Base-by-base conservation (phyloP, 2,113 vertebrate genomes). In the Carassius gibelio region DNA sequence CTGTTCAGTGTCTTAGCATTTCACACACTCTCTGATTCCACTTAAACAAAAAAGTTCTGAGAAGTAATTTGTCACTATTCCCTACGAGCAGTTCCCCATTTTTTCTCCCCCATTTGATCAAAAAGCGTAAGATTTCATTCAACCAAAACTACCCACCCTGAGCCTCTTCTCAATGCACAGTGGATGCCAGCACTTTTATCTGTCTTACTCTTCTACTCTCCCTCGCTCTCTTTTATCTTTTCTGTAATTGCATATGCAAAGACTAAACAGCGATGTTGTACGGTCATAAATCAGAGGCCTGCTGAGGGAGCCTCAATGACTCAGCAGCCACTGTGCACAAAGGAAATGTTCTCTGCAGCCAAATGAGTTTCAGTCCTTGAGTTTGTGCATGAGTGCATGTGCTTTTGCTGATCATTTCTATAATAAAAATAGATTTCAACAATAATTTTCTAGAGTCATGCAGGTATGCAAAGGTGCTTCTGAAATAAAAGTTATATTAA, bases 161-260 rank as follows among this genome's bases (percentile, higher is more conserved):
- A 61, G 34, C 34, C 6, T 36, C 36, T 80, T 64, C 71, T 74
- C 38, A 74, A 45, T 38, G n/a, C 10, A 38, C 10, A 13, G 3
- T 42, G 7, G 34, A 61, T 62, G 57, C 77, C 77, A 79, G 38
- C 57, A 62, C 11, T 45, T 74, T 45, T 45, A 38, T 72, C 89
- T 90, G 87, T 89, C 82, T 84, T 72, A 84, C 89, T 88, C 87
- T 76, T 80, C 79, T 86, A 17, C 81, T 42, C 81, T 71, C 81
- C 38, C 69, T 42, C 69, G 17, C 82, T 81, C 57, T 57, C 72
- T 50, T 78, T 87, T 83, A 55, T 81, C 69, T 85, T 88, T 87
- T 92, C 87, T 93, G 86, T 93, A 92, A 94, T 93, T 90, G 91
- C 88, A 62, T 36, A 85, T 87, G 85, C 84, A 84, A 90, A 92